Percentiles rank a stretch among this genome's conserved stretches.
These are phyloP conservation scores for Nycticebus coucang DNA, from an alignment of 2,113 vertebrate species.

Conservation along the genomic window DNA sequence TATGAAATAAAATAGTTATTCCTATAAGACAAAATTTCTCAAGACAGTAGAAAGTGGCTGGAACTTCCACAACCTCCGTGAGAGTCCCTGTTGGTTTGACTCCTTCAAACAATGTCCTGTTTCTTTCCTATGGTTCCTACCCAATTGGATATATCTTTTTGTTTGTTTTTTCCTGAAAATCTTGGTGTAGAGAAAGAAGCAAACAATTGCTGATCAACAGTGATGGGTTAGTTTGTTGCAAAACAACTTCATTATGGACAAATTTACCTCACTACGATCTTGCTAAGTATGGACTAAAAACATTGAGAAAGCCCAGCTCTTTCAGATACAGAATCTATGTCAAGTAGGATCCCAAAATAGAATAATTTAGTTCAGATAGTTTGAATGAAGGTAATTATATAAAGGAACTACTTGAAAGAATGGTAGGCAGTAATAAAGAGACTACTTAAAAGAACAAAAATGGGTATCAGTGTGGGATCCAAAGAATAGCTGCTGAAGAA, in stretches of 20 bases:
- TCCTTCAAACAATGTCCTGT: neutral
- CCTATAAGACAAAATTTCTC: neutral
- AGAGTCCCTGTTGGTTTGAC: neutral
- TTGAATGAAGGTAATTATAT: neutral
- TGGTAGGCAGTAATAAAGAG: neutral
- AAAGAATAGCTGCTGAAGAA: neutral
- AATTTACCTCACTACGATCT: neutral
- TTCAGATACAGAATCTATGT: neutral
- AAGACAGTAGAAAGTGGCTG: neutral
- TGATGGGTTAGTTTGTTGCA: neutral
- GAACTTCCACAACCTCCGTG: neutral
- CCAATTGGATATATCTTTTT: neutral
- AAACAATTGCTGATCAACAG: neutral
- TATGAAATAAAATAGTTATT: slow-evolving; percentile 13
- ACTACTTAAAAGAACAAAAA: neutral
- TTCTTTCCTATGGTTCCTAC: neutral
- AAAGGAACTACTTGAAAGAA: neutral
- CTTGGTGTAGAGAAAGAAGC: neutral
- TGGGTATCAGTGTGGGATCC: neutral
- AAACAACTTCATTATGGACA: neutral
- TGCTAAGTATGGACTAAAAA: neutral
- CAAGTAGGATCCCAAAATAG: neutral
- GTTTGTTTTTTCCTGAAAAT: neutral
- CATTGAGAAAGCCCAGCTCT: neutral
- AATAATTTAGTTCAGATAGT: neutral